Base-by-base conservation (phyloP, 2,113 vertebrate species). In the Antennarius striatus region DNA sequence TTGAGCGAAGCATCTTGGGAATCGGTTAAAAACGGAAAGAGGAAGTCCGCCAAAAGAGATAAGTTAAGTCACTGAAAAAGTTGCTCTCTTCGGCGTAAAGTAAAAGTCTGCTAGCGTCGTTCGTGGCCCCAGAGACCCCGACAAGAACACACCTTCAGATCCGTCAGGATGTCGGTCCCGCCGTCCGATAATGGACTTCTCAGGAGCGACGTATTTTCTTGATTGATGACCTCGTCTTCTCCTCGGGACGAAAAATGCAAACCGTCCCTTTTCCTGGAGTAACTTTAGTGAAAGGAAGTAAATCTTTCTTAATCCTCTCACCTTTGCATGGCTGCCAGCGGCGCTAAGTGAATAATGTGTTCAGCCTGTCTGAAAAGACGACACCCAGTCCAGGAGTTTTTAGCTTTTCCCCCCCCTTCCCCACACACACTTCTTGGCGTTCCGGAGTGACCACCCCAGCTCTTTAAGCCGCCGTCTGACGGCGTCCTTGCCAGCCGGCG, bases 261-360 rank as follows among this genome's bases (percentile, higher is more conserved):
- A 62, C 48, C 32, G 63, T 74, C 66, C 71, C 57, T 43, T 62
- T 32, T 64, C 36, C 63, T 68, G 36, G 17, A 69, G 75, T 84
- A 77, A 84, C 81, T 78, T 62, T 63, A 80, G 58, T 61, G 42
- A 70, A n/a, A 3, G 29, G 59, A 58, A 66, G 54, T 42, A 73
- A 80, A 79, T 77, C 65, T 76, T 65, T 73, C 52, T 68, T 74
- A 77, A 85, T 80, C 75, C 75, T 68, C 74, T 89, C 80, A 81
- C 87, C 78, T 87, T 78, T 75, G 76, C 42, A 30, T 8, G 28
- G 15, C 68, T 50, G 46, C 73, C 85, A 88, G 87, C 83, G 81
- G 72, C 16, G n/a, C 56, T 3, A 58, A 72, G 66, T 80, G 82
- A 86, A 75, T 82, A 83, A 88, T 84, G 77, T 71, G 59, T 71